phyloP scores from a whole-genome alignment of 2,113 vertebrate species.

The Ceratotherium simum region DNA sequence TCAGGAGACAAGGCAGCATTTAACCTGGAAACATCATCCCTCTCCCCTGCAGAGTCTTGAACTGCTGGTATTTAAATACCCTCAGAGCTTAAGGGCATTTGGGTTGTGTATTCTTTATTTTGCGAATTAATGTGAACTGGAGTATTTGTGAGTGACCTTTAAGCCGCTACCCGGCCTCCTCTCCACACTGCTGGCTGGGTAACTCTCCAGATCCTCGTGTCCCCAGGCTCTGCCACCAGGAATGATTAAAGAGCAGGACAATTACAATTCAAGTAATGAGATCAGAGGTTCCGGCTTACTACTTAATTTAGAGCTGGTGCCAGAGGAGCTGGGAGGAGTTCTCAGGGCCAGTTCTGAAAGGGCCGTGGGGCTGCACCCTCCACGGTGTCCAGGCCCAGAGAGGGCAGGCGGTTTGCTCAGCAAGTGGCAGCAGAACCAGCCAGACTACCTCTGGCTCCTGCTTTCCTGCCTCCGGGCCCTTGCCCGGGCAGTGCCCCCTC shows the following conservation, averaged over 20 bases:
- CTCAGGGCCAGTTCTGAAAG: rapidly evolving
- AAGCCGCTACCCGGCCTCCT: rapidly evolving
- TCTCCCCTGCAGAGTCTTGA: rapidly evolving
- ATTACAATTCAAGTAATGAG: not conserved
- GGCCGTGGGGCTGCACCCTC: not conserved
- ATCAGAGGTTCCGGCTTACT: not conserved
- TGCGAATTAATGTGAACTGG: not conserved
- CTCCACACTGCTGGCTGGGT: rapidly evolving
- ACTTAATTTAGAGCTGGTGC: not conserved
- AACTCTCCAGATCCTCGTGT: not conserved
- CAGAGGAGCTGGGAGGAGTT: rapidly evolving
- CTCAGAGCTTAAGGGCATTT: not conserved
- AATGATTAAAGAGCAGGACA: not conserved
- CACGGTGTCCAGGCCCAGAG: rapidly evolving
- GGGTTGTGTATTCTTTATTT: not conserved
- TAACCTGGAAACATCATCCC: not conserved
- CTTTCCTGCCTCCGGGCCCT: not conserved
- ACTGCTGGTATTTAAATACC: not conserved
- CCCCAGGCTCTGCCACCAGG: not conserved
- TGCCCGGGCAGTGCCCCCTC: not conserved
- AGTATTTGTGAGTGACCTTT: not conserved
- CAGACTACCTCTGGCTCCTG: rapidly evolving
- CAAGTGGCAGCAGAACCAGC: not conserved
- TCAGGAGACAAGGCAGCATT: not conserved
- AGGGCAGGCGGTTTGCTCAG: rapidly evolving